Conservation (phyloP, 2,888 invertebrate genomes). For the Euproctis similis region DNA sequence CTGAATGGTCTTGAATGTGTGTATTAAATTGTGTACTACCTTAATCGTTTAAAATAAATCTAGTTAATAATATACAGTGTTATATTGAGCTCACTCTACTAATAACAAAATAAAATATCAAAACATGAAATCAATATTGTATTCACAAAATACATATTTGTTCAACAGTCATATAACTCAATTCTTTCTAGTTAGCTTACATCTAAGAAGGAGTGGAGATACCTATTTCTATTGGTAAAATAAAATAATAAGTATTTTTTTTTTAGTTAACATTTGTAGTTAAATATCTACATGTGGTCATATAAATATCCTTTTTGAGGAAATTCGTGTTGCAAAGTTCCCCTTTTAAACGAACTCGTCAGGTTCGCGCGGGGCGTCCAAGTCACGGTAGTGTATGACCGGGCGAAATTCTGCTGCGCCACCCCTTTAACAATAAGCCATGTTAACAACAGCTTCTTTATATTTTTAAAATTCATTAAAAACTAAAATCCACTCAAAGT, state of each 20-base stretch:
- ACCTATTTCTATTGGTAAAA: conserved; percentile 6
- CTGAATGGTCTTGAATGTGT: no score
- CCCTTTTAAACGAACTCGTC: conserved; percentile 87
- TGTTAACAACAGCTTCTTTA: no score
- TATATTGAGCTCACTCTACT: conserved; percentile 6
- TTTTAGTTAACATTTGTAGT: no score
- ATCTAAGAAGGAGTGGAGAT: conserved; percentile 10
- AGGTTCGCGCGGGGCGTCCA: conserved; percentile 94
- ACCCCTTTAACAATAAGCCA: conserved; percentile 80
- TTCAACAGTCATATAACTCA: no score
- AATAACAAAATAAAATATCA: conserved; percentile 24
- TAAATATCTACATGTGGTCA: no score
- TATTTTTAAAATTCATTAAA: conserved; percentile 26
- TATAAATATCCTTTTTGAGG: conserved; percentile 31
- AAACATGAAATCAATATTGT: conserved; percentile 17
- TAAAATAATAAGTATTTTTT: background rate
- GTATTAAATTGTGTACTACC: no score
- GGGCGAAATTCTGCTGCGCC: conserved; percentile 88
- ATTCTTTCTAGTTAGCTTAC: conserved; percentile 8
- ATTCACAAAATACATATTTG: conserved; percentile 21
- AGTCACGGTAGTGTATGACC: conserved; percentile 93
- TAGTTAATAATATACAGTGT: no score
- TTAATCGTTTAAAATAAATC: no score
- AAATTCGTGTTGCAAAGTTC: conserved; percentile 26
- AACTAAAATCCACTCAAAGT: conserved; percentile 19